A percentile compares a stretch with the other conserved stretches of the same genome.
Conservation (phyloP, 1,140 invertebrate genomes). For the Ips nitidus region DNA sequence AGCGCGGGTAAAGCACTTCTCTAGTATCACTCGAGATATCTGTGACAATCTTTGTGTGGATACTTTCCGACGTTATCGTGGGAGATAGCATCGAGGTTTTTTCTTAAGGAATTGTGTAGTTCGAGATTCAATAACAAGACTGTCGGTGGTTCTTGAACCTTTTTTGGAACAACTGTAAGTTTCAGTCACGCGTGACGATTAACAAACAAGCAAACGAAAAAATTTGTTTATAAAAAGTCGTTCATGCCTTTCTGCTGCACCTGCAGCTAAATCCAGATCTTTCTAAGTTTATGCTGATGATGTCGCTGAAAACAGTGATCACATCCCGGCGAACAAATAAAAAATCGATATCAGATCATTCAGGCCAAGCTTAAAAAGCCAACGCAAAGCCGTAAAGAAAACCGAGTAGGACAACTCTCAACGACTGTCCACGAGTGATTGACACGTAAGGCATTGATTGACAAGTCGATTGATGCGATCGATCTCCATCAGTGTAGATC, state of each 20-base stretch:
- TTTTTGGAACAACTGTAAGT: too few relatives aligned
- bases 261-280: not conserved
- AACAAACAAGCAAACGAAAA: too few relatives aligned
- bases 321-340: slow-evolving; percentile 13
- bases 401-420: slow-evolving; percentile 48
- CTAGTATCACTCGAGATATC: slow-evolving; percentile 28
- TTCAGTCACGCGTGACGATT: too few relatives aligned
- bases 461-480: slow-evolving; percentile 52
- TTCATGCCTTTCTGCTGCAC: not conserved
- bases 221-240: too few relatives aligned
- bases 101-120: not conserved
- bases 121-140: too few relatives aligned
- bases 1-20: slow-evolving; percentile 39
- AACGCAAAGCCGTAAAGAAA: slow-evolving; percentile 40
- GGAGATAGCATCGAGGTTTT: slow-evolving; percentile 22
- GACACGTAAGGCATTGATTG: slow-evolving; percentile 52
- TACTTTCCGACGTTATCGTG: slow-evolving; percentile 25
- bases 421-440: slow-evolving; percentile 50
- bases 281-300: slow-evolving; percentile 2
- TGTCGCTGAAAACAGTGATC: slow-evolving; percentile 9
- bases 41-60: slow-evolving; percentile 39
- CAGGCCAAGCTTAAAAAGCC: slow-evolving; percentile 18
- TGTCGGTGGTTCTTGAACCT: too few relatives aligned
- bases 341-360: slow-evolving; percentile 27
- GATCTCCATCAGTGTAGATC: slow-evolving; percentile 52